A percentile compares a stretch with the other conserved stretches of the same genome.
Conservation (phyloP, 1,140 invertebrate species). For the Melipona quadrifasciata region DNA sequence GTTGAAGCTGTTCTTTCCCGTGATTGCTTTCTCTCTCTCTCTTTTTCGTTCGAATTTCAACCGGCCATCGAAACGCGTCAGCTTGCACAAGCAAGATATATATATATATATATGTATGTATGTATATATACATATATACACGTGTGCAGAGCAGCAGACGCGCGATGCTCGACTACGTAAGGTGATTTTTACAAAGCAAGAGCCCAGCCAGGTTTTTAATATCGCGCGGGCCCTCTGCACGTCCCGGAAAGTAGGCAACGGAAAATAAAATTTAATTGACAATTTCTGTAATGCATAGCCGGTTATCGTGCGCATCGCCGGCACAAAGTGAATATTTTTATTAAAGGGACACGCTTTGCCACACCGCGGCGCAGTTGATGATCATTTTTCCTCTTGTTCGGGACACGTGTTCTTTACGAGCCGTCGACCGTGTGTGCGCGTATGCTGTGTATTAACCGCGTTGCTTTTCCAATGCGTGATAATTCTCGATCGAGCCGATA, state of each 20-base stretch:
- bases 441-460: neutral
- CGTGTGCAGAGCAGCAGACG: no score
- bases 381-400: slow-evolving; percentile 4
- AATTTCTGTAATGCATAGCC: neutral
- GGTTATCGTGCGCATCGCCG: slow-evolving; percentile 16
- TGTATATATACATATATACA: neutral
- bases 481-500: neutral
- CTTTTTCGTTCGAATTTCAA: slow-evolving; percentile 9
- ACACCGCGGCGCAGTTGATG: no score
- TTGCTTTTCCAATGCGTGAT: neutral
- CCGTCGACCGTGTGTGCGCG: no score
- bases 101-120: neutral
- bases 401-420: neutral
- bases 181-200: slow-evolving; percentile 25
- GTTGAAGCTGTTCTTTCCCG: slow-evolving; percentile 9
- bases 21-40: no score
- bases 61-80: slow-evolving; percentile 4
- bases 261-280: slow-evolving; percentile 47
- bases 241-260: neutral
- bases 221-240: neutral
- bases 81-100: neutral
- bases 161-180: neutral
- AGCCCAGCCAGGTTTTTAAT: slow-evolving; percentile 7
- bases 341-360: neutral
- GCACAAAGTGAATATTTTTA: slow-evolving; percentile 16